Base-by-base conservation (phyloP, 2,797 vertebrate species). In the Pteropus rufus region DNA sequence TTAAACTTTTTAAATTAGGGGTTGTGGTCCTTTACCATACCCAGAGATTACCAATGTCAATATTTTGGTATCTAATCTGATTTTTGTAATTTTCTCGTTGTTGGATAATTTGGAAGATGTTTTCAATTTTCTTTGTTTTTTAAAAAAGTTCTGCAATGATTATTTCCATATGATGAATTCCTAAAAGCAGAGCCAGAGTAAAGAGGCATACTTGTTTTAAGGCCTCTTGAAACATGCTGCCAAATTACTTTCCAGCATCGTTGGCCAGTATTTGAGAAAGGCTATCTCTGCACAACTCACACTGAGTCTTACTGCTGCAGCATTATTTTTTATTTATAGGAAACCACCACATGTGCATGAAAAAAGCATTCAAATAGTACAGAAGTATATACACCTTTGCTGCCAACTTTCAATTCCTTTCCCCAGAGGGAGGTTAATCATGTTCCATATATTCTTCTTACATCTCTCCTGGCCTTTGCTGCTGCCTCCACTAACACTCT, bases 301-400 rank as follows among this genome's bases (percentile, higher is more conserved):
- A 64, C 10, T 70, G 18, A 85, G 16, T 69, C 41, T 73, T 79
- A 96, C 23, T 60, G 39, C 36, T 81, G 76, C 10, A 54, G 58
- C 15, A 41, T 64, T 86, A 41, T 39, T 69, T 94, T 72, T 92
- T 87, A 79, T 67, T 92, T 96, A 84, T 54, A 85, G 73, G 84
- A 91, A 93, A 72, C 16, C 46, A 91, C 39, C 73, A 85, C 0
- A 1, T 23, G 10, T n/a, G 10, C n/a, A 79, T 73, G 60, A 93
- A 62, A 88, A 83, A 83, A 83, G 41, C 44, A 79, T n/a, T 77
- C 75, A 54, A 54, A 49, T 31, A 44, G 10, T n/a, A 39, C 72
- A 85, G 56, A 93, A 96, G 75, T 52, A 12, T 34, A 29, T 15
- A 54, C 24, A 72, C 3, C 7, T 14, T 76, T 79, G 36, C 29